A percentile compares a stretch with the other conserved stretches of the same genome.
phyloP scores from a whole-genome alignment of 2,113 vertebrate genomes.

The Struthidea cinerea region DNA sequence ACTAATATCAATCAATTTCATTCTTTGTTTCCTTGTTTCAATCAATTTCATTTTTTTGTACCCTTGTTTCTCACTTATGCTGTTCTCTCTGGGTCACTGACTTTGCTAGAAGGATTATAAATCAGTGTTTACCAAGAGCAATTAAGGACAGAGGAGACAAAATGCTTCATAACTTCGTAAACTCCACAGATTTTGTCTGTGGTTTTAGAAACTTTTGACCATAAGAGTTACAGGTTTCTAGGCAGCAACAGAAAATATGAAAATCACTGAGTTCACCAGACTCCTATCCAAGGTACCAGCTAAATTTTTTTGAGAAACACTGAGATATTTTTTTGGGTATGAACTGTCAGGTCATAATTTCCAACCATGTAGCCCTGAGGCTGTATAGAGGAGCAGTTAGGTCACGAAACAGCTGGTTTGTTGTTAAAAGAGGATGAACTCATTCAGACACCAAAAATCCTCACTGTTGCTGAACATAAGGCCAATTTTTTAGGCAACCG shows the following conservation, averaged over 20 bases:
- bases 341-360: background rate
- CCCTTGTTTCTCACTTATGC: background rate
- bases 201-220: background rate
- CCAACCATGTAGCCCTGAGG: background rate
- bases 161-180: background rate
- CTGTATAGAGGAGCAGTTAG: background rate
- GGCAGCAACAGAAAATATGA: background rate
- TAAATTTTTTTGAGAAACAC: background rate
- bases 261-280: background rate
- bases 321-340: background rate
- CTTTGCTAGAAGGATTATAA: background rate
- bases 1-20: constrained; percentile 3
- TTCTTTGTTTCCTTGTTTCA: constrained; percentile 1
- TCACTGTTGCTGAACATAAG: background rate
- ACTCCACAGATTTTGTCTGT: background rate
- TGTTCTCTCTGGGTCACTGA: constrained; percentile 11
- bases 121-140: constrained; percentile 12
- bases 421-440: background rate
- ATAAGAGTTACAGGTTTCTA: background rate
- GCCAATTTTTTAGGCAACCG: background rate
- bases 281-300: background rate
- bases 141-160: background rate
- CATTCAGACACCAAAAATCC: background rate
- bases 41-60: constrained; percentile 6
- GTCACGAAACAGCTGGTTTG: background rate